phyloP scores from a whole-genome alignment of 2,113 vertebrate species.

The Vidua chalybeata region DNA sequence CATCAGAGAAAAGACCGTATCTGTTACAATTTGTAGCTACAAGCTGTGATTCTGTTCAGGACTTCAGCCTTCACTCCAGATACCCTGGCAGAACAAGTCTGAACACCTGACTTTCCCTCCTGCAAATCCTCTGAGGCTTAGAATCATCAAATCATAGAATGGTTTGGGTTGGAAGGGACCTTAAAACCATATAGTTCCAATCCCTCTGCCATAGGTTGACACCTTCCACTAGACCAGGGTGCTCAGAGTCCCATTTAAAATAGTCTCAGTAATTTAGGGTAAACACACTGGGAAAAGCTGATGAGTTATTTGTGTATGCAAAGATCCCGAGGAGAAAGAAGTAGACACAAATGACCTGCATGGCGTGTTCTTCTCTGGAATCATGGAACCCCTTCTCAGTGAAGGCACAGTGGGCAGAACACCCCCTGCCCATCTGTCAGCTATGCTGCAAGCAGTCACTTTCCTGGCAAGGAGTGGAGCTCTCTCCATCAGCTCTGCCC shows the following conservation, averaged over 20 bases:
- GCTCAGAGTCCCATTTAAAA: not conserved
- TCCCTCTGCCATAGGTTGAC: not conserved
- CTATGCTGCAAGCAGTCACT: accelerated
- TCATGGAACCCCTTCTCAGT: accelerated
- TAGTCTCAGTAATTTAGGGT: not conserved
- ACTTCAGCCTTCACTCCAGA: accelerated
- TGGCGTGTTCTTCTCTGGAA: not conserved
- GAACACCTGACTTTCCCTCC: not conserved
- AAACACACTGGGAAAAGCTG: not conserved
- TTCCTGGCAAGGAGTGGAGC: accelerated
- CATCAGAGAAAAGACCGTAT: not conserved
- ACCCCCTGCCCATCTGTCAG: accelerated
- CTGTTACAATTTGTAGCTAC: not conserved
- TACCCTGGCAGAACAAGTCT: not conserved
- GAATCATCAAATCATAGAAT: not conserved
- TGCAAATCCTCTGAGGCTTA: not conserved
- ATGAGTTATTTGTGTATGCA: too few species aligned
- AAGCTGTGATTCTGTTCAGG: not conserved
- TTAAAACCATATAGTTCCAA: not conserved
- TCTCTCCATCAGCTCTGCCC: not conserved
- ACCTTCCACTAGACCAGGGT: not conserved
- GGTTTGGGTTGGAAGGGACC: not conserved
- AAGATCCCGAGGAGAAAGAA: not conserved
- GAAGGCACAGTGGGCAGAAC: accelerated
- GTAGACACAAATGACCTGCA: not conserved